Conservation (phyloP, 2,113 vertebrate species). For the Dromiciops gliroides region DNA sequence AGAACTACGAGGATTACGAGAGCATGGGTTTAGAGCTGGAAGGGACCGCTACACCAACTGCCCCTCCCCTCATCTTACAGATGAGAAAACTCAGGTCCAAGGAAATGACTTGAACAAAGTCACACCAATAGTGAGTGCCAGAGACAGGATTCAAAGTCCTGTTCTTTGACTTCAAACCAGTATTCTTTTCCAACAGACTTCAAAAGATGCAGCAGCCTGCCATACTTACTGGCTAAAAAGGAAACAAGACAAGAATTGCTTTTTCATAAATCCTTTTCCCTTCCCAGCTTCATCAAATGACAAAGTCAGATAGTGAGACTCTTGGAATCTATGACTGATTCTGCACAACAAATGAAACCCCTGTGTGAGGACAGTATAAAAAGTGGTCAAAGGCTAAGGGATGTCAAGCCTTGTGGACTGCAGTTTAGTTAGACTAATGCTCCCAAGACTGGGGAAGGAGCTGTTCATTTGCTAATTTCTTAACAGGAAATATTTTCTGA, state of each 20-base stretch:
- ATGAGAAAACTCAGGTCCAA: background rate
- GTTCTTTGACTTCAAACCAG: background rate
- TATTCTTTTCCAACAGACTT: background rate
- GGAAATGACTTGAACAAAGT: background rate
- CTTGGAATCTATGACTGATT: constrained; percentile 39
- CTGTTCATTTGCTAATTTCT: constrained; percentile 28
- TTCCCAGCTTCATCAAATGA: constrained; percentile 26
- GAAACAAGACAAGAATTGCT: constrained; percentile 11
- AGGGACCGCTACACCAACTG: background rate
- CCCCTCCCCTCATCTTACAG: background rate
- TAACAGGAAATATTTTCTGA: background rate
- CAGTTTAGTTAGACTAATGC: background rate
- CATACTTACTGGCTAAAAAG: constrained; percentile 44
- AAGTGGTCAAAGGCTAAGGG: constrained; percentile 7
- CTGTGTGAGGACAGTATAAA: constrained; percentile 40
- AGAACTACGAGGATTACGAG: background rate
- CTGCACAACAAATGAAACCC: background rate
- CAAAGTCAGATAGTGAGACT: constrained; percentile 38
- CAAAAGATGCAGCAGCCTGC: constrained; percentile 16
- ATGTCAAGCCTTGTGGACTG: background rate
- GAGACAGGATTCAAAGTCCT: background rate
- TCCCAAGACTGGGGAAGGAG: constrained; percentile 17
- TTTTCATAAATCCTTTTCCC: constrained; percentile 17
- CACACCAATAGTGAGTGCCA: background rate
- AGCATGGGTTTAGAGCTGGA: background rate